phyloP scores from a whole-genome alignment of 2,888 invertebrate species.

The Rhaphigaster nebulosa region DNA sequence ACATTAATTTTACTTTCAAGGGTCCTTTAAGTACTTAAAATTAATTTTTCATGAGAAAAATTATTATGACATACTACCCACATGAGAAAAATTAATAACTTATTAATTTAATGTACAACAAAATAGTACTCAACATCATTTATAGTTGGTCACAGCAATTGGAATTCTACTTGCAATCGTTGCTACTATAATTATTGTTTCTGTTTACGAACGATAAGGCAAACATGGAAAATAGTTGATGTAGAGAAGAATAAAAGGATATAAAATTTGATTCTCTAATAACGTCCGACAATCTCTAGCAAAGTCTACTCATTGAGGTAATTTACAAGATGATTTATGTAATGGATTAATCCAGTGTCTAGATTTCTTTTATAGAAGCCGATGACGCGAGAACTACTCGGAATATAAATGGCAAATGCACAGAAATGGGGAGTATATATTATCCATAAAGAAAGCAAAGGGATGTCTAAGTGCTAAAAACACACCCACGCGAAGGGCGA shows the following conservation, averaged over 20 bases:
- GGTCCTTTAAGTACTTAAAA: too few relatives aligned
- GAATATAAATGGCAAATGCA: background rate
- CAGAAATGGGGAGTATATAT: background rate
- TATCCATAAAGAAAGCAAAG: background rate
- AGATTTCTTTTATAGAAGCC: background rate
- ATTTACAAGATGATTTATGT: background rate
- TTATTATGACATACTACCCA: too few relatives aligned
- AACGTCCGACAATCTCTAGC: background rate
- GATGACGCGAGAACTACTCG: background rate
- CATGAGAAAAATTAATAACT: too few relatives aligned
- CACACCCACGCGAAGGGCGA: slow-evolving; percentile 33
- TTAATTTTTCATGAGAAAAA: too few relatives aligned
- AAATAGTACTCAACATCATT: too few relatives aligned
- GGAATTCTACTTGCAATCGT: too few relatives aligned
- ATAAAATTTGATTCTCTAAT: background rate
- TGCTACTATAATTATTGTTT: too few relatives aligned
- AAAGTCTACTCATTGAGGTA: background rate
- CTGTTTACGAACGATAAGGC: too few relatives aligned
- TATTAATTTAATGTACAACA: too few relatives aligned
- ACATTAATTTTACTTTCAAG: too few relatives aligned
- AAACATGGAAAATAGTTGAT: too few relatives aligned
- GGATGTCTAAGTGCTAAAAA: background rate
- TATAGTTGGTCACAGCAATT: too few relatives aligned
- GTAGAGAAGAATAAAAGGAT: background rate
- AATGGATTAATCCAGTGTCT: background rate